Evolutionary conservation across 2,113 vertebrate species (phyloP).

Genomic region (Hydrolagus affinis): DNA sequence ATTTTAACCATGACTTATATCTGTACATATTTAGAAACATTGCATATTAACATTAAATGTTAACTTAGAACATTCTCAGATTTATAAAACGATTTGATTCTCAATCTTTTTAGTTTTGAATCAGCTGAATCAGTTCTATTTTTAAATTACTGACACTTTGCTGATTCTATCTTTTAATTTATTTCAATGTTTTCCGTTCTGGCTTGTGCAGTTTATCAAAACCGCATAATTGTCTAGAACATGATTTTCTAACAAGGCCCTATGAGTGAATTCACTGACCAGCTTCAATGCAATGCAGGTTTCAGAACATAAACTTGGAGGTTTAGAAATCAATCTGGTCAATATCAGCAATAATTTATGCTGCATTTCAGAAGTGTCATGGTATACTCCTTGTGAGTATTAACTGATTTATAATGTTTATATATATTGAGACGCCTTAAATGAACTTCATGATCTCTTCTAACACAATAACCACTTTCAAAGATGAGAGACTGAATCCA

Average conservation of each 20-base stretch:
- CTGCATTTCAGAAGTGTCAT: not conserved
- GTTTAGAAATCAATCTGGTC: not conserved
- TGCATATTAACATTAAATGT: not conserved
- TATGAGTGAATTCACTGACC: not conserved
- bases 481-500: not conserved
- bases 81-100: not conserved
- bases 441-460: not conserved
- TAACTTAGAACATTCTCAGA: not conserved
- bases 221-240: not conserved
- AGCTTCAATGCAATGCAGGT: not conserved
- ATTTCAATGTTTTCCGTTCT: not conserved
- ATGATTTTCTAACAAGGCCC: slow-evolving; percentile 3
- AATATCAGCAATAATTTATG: not conserved
- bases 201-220: not conserved
- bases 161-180: not conserved
- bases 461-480: not conserved
- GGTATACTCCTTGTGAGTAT: not conserved
- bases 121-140: not conserved
- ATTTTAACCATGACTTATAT: not conserved
- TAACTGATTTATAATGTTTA: not conserved
- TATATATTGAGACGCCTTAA: not conserved
- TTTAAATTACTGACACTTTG: not conserved
- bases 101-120: not conserved
- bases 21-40: not conserved
- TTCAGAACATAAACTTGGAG: not conserved